Conservation (phyloP, 2,113 vertebrate species). For the Pluvialis apricaria region DNA sequence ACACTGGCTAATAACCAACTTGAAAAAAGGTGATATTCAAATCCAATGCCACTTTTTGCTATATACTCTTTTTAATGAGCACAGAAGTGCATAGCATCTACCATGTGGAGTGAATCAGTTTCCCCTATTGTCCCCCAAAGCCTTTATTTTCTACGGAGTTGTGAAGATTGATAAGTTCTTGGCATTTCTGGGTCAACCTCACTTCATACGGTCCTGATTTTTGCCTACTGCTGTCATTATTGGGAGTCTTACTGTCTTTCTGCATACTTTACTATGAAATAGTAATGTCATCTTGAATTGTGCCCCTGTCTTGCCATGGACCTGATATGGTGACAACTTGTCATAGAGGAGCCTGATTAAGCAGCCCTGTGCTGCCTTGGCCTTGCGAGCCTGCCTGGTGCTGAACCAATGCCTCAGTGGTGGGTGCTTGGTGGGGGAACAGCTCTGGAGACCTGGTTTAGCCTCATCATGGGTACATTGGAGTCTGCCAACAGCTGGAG, state of each 20-base stretch:
- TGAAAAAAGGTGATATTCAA: neutral
- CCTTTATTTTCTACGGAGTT: neutral
- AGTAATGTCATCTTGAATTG: neutral
- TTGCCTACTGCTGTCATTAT: neutral
- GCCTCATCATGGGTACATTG: neutral
- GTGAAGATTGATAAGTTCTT: neutral
- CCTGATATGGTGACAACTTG: neutral
- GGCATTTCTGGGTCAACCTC: neutral
- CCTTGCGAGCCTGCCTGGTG: neutral
- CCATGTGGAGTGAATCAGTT: neutral
- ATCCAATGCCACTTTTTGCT: neutral
- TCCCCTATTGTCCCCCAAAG: neutral
- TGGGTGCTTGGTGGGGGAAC: neutral
- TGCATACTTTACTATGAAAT: neutral
- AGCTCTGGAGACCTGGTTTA: neutral
- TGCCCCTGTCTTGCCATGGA: neutral
- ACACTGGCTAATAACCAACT: rapidly evolving
- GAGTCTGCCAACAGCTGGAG: neutral
- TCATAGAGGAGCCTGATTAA: neutral
- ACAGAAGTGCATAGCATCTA: neutral
- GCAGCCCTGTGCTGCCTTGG: neutral
- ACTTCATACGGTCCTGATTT: neutral
- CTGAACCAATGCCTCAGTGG: rapidly evolving
- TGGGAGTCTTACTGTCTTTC: neutral
- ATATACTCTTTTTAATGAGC: neutral